phyloP scores from a whole-genome alignment of 2,888 invertebrate species.

The Hofmannophila pseudospretella region DNA sequence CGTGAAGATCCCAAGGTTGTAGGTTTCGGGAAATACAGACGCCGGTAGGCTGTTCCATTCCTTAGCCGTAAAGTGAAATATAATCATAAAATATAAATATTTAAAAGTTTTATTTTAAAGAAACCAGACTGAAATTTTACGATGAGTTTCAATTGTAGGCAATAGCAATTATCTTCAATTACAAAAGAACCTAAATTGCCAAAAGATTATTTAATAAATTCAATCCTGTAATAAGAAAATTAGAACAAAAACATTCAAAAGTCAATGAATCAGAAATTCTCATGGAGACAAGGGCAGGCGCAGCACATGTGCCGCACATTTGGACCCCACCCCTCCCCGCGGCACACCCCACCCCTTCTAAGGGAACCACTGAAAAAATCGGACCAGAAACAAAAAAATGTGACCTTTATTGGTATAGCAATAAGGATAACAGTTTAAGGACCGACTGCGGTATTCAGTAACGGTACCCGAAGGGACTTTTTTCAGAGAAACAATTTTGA shows the following conservation, averaged over 20 bases:
- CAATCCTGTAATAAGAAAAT: background rate
- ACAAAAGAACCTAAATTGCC: no score
- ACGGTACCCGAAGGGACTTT: conserved; percentile 36
- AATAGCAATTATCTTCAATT: no score
- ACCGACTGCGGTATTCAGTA: conserved; percentile 19
- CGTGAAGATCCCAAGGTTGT: no score
- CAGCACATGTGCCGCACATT: conserved; percentile 66
- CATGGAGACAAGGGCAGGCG: conserved; percentile 52
- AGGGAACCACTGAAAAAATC: conserved; percentile 66
- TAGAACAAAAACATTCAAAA: conserved; percentile 21
- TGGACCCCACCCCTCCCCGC: conserved; percentile 35
- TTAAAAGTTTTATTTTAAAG: no score
- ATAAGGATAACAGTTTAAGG: conserved; percentile 21
- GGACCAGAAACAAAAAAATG: conserved; percentile 31
- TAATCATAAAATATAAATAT: no score
- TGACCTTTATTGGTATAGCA: conserved; percentile 23
- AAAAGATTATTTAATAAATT: background rate
- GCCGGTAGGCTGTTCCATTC: no score
- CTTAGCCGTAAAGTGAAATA: no score
- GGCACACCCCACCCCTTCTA: conserved; percentile 44
- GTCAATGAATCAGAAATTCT: conserved; percentile 69
- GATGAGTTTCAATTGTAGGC: no score
- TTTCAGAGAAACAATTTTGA: conserved; percentile 28
- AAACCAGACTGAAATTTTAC: no score
- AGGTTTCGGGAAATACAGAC: no score